phyloP scores from a whole-genome alignment of 2,797 vertebrate species.

The Malurus leucopterus region DNA sequence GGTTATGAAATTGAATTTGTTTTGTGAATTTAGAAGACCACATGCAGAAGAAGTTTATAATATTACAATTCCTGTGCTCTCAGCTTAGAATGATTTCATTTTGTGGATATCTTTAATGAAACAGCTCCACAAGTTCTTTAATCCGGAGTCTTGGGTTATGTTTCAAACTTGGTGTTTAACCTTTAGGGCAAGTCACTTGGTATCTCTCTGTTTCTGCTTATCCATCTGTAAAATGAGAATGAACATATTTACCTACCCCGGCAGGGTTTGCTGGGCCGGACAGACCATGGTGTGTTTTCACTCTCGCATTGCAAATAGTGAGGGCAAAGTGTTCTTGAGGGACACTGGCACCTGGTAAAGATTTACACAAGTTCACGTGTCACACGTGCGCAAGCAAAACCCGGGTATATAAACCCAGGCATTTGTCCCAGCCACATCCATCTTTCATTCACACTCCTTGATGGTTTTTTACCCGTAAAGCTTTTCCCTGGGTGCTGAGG shows the following conservation, averaged over 20 bases:
- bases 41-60: not conserved
- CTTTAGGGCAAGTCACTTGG: constrained; percentile 46
- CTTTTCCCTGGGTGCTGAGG: not conserved
- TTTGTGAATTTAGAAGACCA: not conserved
- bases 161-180: constrained; percentile 44
- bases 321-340: constrained; percentile 27
- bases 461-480: not conserved
- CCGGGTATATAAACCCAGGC: not conserved
- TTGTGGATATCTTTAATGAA: constrained; percentile 21
- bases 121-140: not conserved
- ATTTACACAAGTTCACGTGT: not conserved
- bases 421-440: not conserved
- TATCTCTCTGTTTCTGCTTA: constrained; percentile 53
- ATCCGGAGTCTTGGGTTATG: not conserved
- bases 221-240: constrained; percentile 54
- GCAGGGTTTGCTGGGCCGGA: not conserved
- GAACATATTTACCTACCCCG: constrained; percentile 34
- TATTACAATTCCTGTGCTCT: not conserved
- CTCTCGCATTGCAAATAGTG: not conserved
- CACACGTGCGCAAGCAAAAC: not conserved
- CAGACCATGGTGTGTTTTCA: not conserved
- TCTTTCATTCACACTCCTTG: fast-evolving
- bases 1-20: not conserved
- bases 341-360: not conserved
- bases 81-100: not conserved